phyloP scores from a whole-genome alignment of 2,888 invertebrate species.

The Parascotia fuliginaria region DNA sequence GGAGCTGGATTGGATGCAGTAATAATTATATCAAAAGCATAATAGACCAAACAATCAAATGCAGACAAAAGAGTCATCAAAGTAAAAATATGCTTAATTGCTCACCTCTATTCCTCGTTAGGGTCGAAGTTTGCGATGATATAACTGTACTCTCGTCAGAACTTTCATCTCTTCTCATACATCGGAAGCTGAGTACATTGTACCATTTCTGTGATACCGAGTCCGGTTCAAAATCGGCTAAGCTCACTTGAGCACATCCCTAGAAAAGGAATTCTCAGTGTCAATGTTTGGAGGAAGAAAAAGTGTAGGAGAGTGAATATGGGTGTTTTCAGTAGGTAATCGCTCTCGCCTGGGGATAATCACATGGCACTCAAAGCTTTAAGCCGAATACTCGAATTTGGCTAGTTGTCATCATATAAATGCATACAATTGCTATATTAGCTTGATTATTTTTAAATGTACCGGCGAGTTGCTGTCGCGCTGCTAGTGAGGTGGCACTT shows the following conservation, averaged over 20 bases:
- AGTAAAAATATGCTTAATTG: no score
- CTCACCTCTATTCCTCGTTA: constrained; percentile 94
- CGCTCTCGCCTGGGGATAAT: constrained; percentile 79
- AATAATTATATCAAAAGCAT: no score
- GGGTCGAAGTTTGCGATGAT: constrained; percentile 97
- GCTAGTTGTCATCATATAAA: constrained; percentile 84
- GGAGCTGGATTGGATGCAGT: no score
- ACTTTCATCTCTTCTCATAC: constrained; percentile 92
- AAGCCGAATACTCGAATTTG: constrained; percentile 83
- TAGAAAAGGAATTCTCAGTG: constrained; percentile 65
- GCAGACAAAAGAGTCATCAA: no score
- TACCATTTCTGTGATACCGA: constrained; percentile 95
- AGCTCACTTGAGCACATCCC: constrained; percentile 98
- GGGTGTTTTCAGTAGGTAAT: constrained; percentile 60
- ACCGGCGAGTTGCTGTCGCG: no score
- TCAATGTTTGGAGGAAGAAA: not conserved
- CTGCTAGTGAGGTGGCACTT: no score
- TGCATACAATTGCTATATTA: not conserved
- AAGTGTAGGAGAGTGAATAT: not conserved
- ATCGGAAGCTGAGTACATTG: constrained; percentile 92
- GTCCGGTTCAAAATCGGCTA: constrained; percentile 97
- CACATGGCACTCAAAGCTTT: constrained; percentile 81
- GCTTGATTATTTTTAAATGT: no score
- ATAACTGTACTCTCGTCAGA: constrained; percentile 98
- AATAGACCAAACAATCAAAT: no score